Evolutionary conservation across 2,888 invertebrate genomes (phyloP).

Genomic region (Morinoia aosen): DNA sequence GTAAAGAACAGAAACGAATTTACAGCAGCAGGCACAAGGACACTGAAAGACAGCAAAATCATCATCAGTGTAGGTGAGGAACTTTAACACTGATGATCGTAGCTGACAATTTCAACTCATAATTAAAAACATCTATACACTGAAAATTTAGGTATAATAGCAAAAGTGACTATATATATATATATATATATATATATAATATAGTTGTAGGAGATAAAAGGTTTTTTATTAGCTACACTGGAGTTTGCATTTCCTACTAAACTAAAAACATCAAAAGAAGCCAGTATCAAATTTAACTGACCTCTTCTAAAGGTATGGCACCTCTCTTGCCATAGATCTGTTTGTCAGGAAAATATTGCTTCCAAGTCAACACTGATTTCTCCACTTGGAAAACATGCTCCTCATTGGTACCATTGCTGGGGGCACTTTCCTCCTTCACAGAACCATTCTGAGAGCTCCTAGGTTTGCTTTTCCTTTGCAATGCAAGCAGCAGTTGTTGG

Average conservation of each 20-base stretch:
- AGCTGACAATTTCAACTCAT: too few relatives aligned
- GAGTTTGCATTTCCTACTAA: neutral
- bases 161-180: too few relatives aligned
- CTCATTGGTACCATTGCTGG: neutral
- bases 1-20: too few relatives aligned
- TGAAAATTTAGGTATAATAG: neutral
- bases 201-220: neutral
- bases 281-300: neutral
- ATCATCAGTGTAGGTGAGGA: too few relatives aligned
- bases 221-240: neutral
- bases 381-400: neutral
- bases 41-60: too few relatives aligned
- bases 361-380: neutral
- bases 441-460: neutral
- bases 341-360: slow-evolving; percentile 23
- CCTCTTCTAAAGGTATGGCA: neutral
- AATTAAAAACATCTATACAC: too few relatives aligned
- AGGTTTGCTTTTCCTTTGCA: neutral
- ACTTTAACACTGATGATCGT: too few relatives aligned
- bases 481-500: neutral
- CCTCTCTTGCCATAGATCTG: slow-evolving; percentile 4
- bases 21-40: too few relatives aligned
- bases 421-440: neutral
- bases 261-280: too few relatives aligned
- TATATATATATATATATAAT: neutral